Conservation (phyloP, 2,797 vertebrate genomes). For the Orientallactaga sibirica region DNA sequence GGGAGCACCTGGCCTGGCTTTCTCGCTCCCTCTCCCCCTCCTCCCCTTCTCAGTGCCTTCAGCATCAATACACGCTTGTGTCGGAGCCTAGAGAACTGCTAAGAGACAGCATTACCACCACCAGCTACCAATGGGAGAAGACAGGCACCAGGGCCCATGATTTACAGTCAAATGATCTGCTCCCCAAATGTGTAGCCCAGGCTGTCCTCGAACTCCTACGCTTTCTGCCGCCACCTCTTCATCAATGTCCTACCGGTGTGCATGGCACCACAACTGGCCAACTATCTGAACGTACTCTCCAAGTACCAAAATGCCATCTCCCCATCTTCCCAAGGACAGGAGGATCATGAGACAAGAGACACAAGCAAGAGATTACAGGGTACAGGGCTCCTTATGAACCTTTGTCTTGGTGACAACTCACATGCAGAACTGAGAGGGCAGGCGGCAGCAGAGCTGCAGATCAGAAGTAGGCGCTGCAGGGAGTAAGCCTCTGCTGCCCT, state of each 20-base stretch:
- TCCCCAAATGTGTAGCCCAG: too few species aligned
- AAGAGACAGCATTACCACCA: neutral
- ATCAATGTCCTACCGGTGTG: too few species aligned
- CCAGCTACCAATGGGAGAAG: neutral
- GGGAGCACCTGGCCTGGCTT: neutral
- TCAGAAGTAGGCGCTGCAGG: neutral
- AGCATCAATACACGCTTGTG: neutral
- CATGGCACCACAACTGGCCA: neutral
- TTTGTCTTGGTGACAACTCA: neutral
- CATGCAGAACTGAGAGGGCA: neutral
- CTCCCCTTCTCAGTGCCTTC: neutral
- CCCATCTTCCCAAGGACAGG: neutral
- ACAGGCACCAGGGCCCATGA: neutral
- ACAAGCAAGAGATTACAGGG: accelerated
- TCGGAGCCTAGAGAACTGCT: neutral
- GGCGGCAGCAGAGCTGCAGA: neutral
- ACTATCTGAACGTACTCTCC: neutral
- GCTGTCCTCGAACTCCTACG: too few species aligned
- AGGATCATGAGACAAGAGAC: neutral
- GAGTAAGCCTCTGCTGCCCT: neutral
- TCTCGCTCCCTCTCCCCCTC: neutral
- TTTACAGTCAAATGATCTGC: too few species aligned
- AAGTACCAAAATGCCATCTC: neutral
- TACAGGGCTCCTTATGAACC: accelerated
- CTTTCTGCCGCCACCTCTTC: too few species aligned